Percentiles rank a stretch among this genome's conserved stretches.
These are phyloP conservation scores for Podotricha telesiphe DNA, from an alignment of 2,888 invertebrate genomes.

Conservation along the genomic window DNA sequence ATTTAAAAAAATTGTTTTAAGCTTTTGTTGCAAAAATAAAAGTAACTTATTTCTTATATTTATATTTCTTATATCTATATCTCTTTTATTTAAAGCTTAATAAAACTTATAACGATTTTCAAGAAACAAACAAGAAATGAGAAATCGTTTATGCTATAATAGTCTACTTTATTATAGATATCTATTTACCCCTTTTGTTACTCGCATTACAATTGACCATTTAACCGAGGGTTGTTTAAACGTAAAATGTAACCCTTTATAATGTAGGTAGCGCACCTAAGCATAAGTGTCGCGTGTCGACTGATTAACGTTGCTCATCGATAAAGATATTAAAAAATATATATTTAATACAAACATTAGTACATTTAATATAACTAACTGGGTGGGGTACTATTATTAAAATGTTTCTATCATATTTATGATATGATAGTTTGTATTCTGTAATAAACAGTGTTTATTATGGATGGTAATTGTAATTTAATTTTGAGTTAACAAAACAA, in stretches of 20 bases:
- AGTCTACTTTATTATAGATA: slow-evolving; percentile 8
- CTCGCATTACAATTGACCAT: slow-evolving; percentile 29
- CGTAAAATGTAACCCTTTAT: slow-evolving; percentile 26
- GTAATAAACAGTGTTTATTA: neutral
- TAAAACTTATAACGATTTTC: neutral
- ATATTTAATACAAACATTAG: slow-evolving; percentile 23
- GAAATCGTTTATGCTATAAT: slow-evolving; percentile 1
- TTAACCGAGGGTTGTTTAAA: slow-evolving; percentile 33
- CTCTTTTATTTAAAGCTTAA: no score
- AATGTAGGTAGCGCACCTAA: slow-evolving; percentile 19
- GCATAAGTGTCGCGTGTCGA: slow-evolving; percentile 31
- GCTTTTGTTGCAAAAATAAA: neutral
- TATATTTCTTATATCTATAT: no score
- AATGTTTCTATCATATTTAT: neutral
- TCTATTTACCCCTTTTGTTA: slow-evolving; percentile 27
- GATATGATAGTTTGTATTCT: neutral
- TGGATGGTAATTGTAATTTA: neutral
- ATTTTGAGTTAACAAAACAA: neutral
- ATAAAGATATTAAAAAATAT: slow-evolving; percentile 12
- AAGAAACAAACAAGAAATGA: neutral
- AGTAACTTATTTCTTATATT: no score
- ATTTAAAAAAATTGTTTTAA: no score
- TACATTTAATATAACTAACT: slow-evolving; percentile 4
- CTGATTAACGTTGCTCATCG: slow-evolving; percentile 27
- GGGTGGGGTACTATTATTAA: neutral